Conservation (phyloP, 2,888 invertebrate genomes). For the Pachydiplax longipennis region DNA sequence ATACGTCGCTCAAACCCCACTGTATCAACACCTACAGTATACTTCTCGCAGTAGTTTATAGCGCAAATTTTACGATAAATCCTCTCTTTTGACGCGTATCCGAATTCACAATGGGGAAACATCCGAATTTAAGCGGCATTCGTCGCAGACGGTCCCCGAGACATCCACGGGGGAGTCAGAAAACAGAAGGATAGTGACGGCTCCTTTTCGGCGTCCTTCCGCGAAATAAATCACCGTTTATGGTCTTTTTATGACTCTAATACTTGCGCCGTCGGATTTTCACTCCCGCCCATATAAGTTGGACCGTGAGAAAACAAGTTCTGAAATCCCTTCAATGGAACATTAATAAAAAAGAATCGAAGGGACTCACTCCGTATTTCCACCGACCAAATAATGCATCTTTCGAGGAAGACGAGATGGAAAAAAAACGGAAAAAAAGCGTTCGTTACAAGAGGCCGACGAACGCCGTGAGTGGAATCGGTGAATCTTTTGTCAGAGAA, state of each 20-base stretch:
- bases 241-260: slow-evolving; percentile 22
- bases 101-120: no score
- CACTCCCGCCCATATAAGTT: slow-evolving; percentile 7
- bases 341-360: neutral
- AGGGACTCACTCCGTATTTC: neutral
- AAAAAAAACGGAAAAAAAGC: neutral
- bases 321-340: slow-evolving; percentile 3
- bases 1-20: no score
- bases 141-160: neutral
- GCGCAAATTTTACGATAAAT: no score
- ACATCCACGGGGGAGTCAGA: neutral
- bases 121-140: neutral
- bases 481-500: neutral
- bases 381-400: neutral
- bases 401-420: neutral
- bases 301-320: slow-evolving; percentile 25
- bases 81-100: no score
- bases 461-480: neutral
- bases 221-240: slow-evolving; percentile 29
- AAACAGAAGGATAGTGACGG: neutral
- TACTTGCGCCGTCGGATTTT: neutral
- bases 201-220: neutral
- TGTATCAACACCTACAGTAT: no score
- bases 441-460: neutral
- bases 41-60: no score